Percentiles rank a stretch among this genome's conserved stretches.
phyloP scores from a whole-genome alignment of 1,140 invertebrate genomes.

The Drosophila athabasca region DNA sequence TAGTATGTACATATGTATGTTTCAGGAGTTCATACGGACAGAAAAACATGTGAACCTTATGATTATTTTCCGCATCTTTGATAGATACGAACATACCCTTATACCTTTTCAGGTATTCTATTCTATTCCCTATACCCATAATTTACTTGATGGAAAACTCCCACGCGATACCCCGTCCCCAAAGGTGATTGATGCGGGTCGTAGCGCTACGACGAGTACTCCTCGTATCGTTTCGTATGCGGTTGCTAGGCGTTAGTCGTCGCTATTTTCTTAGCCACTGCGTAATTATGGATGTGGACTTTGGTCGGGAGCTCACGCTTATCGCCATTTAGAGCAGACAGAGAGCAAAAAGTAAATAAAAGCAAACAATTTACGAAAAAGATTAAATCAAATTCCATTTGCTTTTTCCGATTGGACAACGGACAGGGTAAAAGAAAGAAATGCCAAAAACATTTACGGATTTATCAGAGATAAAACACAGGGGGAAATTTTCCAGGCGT shows the following conservation, averaged over 20 bases:
- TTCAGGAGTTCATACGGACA: no score
- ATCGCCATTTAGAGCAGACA: conserved; percentile 48
- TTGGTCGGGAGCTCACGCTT: conserved; percentile 41
- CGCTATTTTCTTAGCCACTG: conserved; percentile 33
- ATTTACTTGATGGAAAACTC: conserved; percentile 11
- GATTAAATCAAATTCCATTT: conserved; percentile 32
- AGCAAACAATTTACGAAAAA: conserved; percentile 10
- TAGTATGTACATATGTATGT: no score
- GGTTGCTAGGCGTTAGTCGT: conserved; percentile 62
- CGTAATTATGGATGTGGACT: conserved; percentile 58
- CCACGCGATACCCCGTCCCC: conserved; percentile 15
- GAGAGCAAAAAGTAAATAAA: conserved; percentile 22
- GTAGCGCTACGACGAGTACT: no score
- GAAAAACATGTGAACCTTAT: no score
- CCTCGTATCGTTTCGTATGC: no score
- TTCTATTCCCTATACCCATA: not conserved
- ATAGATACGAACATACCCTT: no score
- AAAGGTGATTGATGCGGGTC: not conserved
- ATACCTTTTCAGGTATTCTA: conserved; percentile 10
- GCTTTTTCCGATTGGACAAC: conserved; percentile 12
- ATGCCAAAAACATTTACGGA: conserved; percentile 31
- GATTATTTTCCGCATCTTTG: no score
- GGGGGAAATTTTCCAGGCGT: conserved; percentile 54
- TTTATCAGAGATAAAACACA: conserved; percentile 33
- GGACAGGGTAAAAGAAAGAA: conserved; percentile 3